A percentile compares a stretch with the other conserved stretches of the same genome.
Evolutionary conservation across 2,888 invertebrate genomes (phyloP).

Genomic region (Nomada flava): DNA sequence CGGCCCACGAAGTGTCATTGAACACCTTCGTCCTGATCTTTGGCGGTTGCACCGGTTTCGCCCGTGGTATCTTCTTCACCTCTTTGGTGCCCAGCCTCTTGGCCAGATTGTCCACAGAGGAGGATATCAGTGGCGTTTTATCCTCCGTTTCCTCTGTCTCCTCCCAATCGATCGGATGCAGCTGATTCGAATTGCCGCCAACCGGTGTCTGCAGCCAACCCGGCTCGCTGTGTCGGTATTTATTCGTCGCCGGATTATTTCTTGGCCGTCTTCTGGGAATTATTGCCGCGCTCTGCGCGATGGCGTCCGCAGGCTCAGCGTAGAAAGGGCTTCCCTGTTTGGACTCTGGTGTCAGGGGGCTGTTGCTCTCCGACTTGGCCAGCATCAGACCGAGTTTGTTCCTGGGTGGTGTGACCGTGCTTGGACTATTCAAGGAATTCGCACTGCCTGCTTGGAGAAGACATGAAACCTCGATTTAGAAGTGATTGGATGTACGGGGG

Average conservation of each 20-base stretch:
- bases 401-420: conserved; percentile 79
- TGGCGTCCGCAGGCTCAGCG: conserved; percentile 94
- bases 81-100: conserved; percentile 82
- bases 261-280: conserved; percentile 77
- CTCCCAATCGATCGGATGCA: conserved; percentile 82
- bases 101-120: conserved; percentile 89
- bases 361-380: conserved; percentile 80
- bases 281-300: conserved; percentile 85
- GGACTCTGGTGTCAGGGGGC: conserved; percentile 80
- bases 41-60: conserved; percentile 91
- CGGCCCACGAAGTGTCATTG: conserved; percentile 89
- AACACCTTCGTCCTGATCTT: conserved; percentile 85
- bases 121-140: conserved; percentile 85
- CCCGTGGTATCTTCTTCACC: conserved; percentile 85
- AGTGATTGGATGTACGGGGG: too few relatives aligned
- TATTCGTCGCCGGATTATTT: conserved; percentile 78
- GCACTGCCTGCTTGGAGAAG: conserved; percentile 84
- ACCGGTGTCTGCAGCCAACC: conserved; percentile 79
- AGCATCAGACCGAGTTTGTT: conserved; percentile 80
- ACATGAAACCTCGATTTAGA: not conserved
- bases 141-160: conserved; percentile 81
- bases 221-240: conserved; percentile 82
- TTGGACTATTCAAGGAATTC: conserved; percentile 85
- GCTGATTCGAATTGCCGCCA: conserved; percentile 72
- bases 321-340: conserved; percentile 95